These are phyloP conservation scores for Noctilio leporinus DNA, from an alignment of 2,113 vertebrate genomes.

Conservation along the genomic window DNA sequence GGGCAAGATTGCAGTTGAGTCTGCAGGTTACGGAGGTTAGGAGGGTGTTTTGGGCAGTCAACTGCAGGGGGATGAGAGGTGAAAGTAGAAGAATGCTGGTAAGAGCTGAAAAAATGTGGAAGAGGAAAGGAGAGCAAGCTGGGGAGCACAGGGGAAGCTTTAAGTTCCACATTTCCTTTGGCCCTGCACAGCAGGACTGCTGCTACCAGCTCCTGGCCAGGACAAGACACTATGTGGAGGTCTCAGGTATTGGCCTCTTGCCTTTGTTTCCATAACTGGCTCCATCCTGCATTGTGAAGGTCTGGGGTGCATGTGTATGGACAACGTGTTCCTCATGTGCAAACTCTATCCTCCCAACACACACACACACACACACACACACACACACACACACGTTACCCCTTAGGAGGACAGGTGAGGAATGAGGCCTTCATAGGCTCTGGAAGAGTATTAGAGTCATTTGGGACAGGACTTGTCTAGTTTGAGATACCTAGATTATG, in stretches of 20 bases:
- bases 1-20: background rate
- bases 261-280: background rate
- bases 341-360: background rate
- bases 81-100: background rate
- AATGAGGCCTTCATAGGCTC: background rate
- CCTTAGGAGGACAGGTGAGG: background rate
- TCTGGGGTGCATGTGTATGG: background rate
- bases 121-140: background rate
- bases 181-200: background rate
- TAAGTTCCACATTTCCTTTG: background rate
- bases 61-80: background rate
- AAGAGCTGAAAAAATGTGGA: background rate
- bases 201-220: background rate
- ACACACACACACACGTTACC: background rate
- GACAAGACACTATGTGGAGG: background rate
- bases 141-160: background rate
- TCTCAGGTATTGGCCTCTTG: background rate
- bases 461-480: background rate
- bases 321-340: background rate
- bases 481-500: background rate
- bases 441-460: background rate
- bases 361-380: background rate
- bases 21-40: background rate
- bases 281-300: background rate
- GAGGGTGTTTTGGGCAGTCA: background rate